Evolutionary conservation across 1,140 invertebrate species (phyloP), one percentile per base, ranked within the genome.

Genomic region (Drosophila santomea): DNA sequence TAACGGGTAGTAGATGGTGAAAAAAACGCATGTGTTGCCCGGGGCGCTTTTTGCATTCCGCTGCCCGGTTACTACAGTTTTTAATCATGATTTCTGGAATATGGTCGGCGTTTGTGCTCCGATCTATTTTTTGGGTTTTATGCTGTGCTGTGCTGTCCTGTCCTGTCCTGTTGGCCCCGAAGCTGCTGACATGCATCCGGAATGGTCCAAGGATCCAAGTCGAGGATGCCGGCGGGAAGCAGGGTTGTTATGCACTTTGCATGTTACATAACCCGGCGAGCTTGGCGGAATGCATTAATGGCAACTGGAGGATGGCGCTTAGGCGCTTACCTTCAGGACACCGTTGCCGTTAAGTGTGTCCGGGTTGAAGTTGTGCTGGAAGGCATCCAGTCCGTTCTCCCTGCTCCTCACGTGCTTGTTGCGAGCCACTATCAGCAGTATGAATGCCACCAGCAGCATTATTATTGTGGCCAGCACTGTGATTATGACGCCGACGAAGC

Each of bases 401-500:
- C 93, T 92, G 39, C 93, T 94, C 73, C 95, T 94, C 56, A 94
- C 93, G 72, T 95, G 94, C 72, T 95, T 94, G 84, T 96, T 95
- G 48, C 95, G 93, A 43, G 95, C 94, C 59, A 96, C 94, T 80
- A 96, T 95, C 82, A 96, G 94, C 61, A 95, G 93, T 85, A 96
- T 96, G 47, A 95, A 94, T 7, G 94, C 94, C 47, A 95, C 92
- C 12, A 96, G 93, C 63, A 96, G 93, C 17, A 97, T 91, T 73
- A 97, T 96, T 69, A 96, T 95, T 23, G 95, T 95, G 14, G 95
- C 95, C 71, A 97, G 93, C 43, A 95, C 94, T n/a, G 96, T 96
- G 80, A 97, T 96, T 62, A 97, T 94, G 72, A 96, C 93, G 44
- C 96, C 96, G 80, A 97, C 95, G 80, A 95, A 93, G 80, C 93